Base-by-base conservation (phyloP, 35 echinoderm and acorn worm genomes). In the Ptychodera flava region DNA sequence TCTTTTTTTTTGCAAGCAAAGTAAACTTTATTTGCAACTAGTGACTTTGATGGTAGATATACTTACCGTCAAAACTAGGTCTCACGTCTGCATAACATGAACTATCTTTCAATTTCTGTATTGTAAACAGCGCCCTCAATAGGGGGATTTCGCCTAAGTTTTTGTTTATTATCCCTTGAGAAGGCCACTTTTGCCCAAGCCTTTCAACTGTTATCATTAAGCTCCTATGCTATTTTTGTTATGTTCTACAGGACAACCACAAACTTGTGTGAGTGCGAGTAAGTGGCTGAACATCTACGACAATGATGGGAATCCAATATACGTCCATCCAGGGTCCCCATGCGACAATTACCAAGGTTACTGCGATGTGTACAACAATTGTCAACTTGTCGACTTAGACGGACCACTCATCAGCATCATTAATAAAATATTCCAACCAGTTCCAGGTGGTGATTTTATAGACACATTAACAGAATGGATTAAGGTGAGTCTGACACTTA, bases 321-420 rank as follows among this genome's bases (percentile, higher is more conserved):
- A 32, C 1, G 33, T 88, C 16, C 84, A 85, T 16, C 33, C 78
- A 0, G 96, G 96, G 0, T 82, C 88, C 32, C 88, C 96, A 16
- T 99, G 96, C 76, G 81, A 90, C 34, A 64, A 92, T 79, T 99
- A 78, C 82, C 94, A 92, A 88, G 96, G 96, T 1, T 99, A 94
- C 83, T 99, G 95, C 87, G 96, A 99, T 78, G 75, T 83, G 15
- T 94, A 94, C 75, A 52, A 76, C 32, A 76, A 83, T 52, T 99
- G 96, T 76, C 84, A 88, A 27, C 31, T 88, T 33, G 96, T 86
- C 31, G 77, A 90, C 64, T 90, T 94, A 77, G 93, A 99, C 79
- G 93, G 92, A 29, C 92, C 93, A 0, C 31, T 99, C 16, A 90
- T 87, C 31, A 84, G 82, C 75, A 99, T 99, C 83, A 94, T 99